A percentile compares a stretch with the other conserved stretches of the same genome.
Evolutionary conservation across 1,140 invertebrate genomes (phyloP).

Genomic region (Meloidogyne hapla): DNA sequence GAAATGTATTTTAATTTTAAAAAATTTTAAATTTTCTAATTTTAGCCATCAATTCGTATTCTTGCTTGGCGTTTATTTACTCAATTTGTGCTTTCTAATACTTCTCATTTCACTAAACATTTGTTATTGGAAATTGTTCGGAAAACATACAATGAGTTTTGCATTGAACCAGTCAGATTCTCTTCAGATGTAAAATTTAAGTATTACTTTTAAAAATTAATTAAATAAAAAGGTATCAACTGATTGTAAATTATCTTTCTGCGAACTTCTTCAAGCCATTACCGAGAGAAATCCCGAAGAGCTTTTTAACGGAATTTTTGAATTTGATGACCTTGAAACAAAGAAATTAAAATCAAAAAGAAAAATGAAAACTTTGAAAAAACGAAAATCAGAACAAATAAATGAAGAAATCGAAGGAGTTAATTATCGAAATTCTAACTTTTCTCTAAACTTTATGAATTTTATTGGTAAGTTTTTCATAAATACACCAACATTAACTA

Average conservation of each 20-base stretch:
- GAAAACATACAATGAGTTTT: neutral
- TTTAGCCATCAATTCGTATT: slow-evolving; percentile 27
- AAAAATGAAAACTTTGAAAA: neutral
- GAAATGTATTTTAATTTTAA: slow-evolving; percentile 19
- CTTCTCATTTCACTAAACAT: slow-evolving; percentile 14
- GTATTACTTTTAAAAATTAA: too few relatives aligned
- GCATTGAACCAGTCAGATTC: neutral
- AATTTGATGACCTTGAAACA: neutral
- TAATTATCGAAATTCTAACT: neutral
- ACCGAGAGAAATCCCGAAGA: slow-evolving; percentile 1
- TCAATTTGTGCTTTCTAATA: slow-evolving; percentile 10
- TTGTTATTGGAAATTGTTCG: slow-evolving; percentile 3
- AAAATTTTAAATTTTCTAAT: neutral
- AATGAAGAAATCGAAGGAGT: neutral
- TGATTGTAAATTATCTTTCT: slow-evolving; percentile 14
- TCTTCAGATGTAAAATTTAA: neutral
- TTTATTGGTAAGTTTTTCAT: neutral
- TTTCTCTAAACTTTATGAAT: neutral
- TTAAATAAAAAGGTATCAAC: neutral
- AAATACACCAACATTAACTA: too few relatives aligned
- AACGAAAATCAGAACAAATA: neutral
- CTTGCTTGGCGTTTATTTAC: slow-evolving; percentile 22
- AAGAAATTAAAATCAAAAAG: neutral
- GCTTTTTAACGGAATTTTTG: slow-evolving; percentile 1
- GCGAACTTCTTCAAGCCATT: slow-evolving; percentile 8